A percentile compares a stretch with the other conserved stretches of the same genome.
Evolutionary conservation across 2,797 vertebrate species (phyloP).

Genomic region (Kryptolebias ocellatus): DNA sequence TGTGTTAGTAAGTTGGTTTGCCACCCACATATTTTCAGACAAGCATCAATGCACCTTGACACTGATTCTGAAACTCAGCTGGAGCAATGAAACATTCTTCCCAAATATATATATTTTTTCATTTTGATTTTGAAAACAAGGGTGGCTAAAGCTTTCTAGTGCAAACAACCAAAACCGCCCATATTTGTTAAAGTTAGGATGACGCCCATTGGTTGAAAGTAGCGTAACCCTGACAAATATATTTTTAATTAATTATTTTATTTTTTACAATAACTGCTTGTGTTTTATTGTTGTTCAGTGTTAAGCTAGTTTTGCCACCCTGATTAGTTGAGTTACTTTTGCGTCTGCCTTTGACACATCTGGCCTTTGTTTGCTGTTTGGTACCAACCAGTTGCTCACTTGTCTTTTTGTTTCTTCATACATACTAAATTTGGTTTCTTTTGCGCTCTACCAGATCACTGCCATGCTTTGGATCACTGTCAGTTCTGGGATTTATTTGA

Average conservation of each 20-base stretch:
- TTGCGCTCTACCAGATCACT: background rate
- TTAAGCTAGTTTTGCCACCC: background rate
- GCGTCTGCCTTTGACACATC: background rate
- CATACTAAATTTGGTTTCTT: background rate
- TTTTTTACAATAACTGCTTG: too few relatives aligned
- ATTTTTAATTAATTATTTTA: too few relatives aligned
- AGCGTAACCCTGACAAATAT: too few relatives aligned
- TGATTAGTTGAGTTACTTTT: background rate
- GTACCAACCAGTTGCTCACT: background rate
- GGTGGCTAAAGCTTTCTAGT: background rate
- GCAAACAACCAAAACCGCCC: background rate
- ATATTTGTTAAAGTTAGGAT: background rate
- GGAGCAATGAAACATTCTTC: background rate
- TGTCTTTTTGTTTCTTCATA: background rate
- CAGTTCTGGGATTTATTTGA: background rate
- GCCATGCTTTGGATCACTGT: background rate
- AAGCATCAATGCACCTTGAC: background rate
- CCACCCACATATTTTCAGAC: constrained; percentile 5
- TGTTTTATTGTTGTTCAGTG: too few relatives aligned
- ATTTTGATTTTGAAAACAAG: constrained; percentile 2
- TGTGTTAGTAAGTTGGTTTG: background rate
- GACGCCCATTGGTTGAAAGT: background rate
- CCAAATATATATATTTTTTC: constrained; percentile 1
- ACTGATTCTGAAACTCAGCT: constrained; percentile 1
- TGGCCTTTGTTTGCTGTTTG: background rate